phyloP scores from a whole-genome alignment of 2,888 invertebrate genomes.

The Brachyopa scutellaris region DNA sequence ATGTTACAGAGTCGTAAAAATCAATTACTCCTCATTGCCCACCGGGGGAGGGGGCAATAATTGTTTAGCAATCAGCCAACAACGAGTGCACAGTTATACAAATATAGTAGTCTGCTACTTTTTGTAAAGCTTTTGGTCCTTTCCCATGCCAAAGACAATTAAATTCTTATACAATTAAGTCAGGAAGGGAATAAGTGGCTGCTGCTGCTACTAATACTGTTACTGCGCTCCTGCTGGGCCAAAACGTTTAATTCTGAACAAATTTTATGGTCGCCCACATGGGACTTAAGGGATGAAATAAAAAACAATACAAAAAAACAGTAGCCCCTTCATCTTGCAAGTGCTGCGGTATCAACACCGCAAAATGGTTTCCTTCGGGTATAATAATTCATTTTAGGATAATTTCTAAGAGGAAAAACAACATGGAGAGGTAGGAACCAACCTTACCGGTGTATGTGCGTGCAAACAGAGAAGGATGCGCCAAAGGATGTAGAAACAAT shows the following conservation, averaged over 20 bases:
- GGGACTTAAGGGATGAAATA: neutral
- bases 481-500: conserved; percentile 29
- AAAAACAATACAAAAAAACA: neutral
- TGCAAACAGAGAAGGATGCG: neutral
- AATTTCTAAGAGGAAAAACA: conserved; percentile 15
- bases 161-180: conserved; percentile 37
- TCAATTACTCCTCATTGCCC: no score
- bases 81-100: neutral
- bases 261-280: conserved; percentile 33
- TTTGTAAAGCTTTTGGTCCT: no score
- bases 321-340: neutral
- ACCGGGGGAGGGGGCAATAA: no score
- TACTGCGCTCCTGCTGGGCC: neutral
- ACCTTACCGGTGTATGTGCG: neutral
- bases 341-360: conserved; percentile 1
- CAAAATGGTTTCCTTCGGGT: conserved; percentile 14
- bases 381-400: conserved; percentile 36
- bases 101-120: no score
- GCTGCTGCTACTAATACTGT: neutral
- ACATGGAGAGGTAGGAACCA: neutral
- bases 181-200: neutral
- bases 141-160: neutral
- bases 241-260: conserved; percentile 20
- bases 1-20: no score
- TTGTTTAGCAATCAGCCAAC: conserved; percentile 12